Evolutionary conservation across 92 coral and sea anemone genomes (phyloP).

Genomic region (Paragorgia papillata): DNA sequence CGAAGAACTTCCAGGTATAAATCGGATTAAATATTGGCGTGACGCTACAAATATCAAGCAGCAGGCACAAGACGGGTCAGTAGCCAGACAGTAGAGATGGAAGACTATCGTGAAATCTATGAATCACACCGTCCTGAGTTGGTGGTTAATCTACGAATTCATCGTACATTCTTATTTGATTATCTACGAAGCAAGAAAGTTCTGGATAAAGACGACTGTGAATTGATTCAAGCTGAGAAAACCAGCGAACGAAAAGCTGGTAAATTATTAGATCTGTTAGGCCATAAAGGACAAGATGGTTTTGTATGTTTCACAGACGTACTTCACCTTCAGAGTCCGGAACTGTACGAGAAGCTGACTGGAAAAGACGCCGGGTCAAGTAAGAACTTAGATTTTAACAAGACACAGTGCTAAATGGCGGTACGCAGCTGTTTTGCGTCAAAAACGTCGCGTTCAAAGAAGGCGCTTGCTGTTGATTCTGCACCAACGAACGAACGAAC

Average conservation of each 20-base stretch:
- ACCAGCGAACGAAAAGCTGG: conserved; percentile 70
- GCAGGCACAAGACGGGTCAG: no score
- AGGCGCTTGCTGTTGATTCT: no score
- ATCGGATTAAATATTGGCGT: no score
- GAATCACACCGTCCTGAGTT: conserved; percentile 58
- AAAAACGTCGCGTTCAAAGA: no score
- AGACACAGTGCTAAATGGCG: no score
- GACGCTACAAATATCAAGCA: no score
- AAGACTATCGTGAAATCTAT: conserved; percentile 28
- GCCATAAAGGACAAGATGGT: conserved; percentile 64
- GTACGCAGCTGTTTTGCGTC: no score
- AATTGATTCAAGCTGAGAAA: conserved; percentile 62
- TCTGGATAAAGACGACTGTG: conserved; percentile 69
- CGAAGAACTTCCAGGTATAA: no score
- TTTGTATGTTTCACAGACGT: conserved; percentile 69
- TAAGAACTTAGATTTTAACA: conserved; percentile 27
- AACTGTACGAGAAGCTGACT: conserved; percentile 62
- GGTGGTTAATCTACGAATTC: conserved; percentile 60
- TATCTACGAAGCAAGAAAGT: conserved; percentile 71
- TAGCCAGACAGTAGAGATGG: background rate
- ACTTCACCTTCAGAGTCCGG: conserved; percentile 68
- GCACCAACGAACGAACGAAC: no score
- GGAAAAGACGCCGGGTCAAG: conserved; percentile 69
- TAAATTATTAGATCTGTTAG: conserved; percentile 64
- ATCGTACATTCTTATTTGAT: conserved; percentile 70